Percentiles rank a stretch among this genome's conserved stretches.
These are phyloP conservation scores for Ivindomyrus marchei DNA, from an alignment of 2,113 vertebrate genomes.

Conservation along the genomic window DNA sequence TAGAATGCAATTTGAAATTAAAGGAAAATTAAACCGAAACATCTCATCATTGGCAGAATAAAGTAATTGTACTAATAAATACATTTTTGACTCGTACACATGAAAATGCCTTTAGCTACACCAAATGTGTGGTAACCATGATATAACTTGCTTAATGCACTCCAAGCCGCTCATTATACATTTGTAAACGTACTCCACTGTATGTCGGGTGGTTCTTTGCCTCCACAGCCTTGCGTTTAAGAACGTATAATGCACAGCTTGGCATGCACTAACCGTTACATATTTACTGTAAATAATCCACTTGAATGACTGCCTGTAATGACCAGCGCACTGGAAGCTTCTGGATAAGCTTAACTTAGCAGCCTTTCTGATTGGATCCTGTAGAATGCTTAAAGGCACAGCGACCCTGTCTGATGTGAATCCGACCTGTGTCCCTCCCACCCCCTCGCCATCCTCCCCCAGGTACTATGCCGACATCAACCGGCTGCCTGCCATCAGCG, in stretches of 20 bases:
- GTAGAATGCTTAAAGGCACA: slow-evolving; percentile 65
- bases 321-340: background rate
- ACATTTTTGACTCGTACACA: too few relatives aligned
- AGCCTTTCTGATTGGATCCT: slow-evolving; percentile 91
- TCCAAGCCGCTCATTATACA: background rate
- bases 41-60: too few relatives aligned
- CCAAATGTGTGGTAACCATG: too few relatives aligned
- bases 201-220: background rate
- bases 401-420: slow-evolving; percentile 2
- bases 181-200: background rate
- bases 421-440: slow-evolving; percentile 72
- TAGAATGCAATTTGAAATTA: too few relatives aligned
- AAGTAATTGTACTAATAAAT: too few relatives aligned
- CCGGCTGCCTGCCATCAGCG: slow-evolving; percentile 91
- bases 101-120: too few relatives aligned
- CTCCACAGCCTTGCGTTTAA: background rate
- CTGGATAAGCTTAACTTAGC: background rate
- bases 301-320: background rate
- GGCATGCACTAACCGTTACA: background rate
- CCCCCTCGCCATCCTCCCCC: slow-evolving; percentile 16
- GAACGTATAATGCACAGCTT: background rate
- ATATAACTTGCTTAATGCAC: too few relatives aligned
- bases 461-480: slow-evolving; percentile 97
- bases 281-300: background rate
- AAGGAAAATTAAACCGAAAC: too few relatives aligned